Base-by-base conservation (phyloP, 2,797 vertebrate species). In the Fistularia commersonii region DNA sequence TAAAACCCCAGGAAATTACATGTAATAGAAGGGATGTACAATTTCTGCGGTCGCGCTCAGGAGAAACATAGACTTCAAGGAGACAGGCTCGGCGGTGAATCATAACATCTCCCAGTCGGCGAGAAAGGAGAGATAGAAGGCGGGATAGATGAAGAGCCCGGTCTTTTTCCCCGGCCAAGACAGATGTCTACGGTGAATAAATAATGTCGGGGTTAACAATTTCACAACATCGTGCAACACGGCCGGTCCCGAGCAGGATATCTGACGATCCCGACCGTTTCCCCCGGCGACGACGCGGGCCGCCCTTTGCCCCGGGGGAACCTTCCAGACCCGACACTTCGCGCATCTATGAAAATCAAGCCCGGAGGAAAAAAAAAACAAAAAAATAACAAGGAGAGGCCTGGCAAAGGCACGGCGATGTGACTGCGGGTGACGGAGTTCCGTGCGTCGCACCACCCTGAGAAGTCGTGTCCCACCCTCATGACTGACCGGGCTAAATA, bases 1-100 rank as follows among this genome's bases (percentile, higher is more conserved):
- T 85, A 82, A 84, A 89, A 85, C 55, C 67, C 79, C n/a, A 83
- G 77, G 76, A 86, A 88, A 44, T 84, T 85, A 86, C 74, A 82
- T 82, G 76, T 80, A 81, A 85, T 81, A 76, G 77, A 82, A 82
- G 74, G 78, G 84, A 88, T 81, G 79, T 79, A 79, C 75, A 69
- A 70, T 75, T 81, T n/a, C 79, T 83, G 86, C 66, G 81, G 82
- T 79, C 31, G 36, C 54, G 56, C 70, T 76, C 66, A 68, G 74
- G 80, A 80, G 80, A 80, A 68, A 66, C 48, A 44, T 75, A 85
- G 81, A 87, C 86, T 83, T 81, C 66, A 84, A 51, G 49, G 41
- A 43, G 51, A 36, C n/a, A n/a, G n/a, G n/a, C n/a, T n/a, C n/a
- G n/a, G n/a, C n/a, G n/a, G 72, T 82, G 81, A 87, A 83, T 87